Conservation (phyloP, 2,797 vertebrate species). For the Odontamblyopus rebecca region DNA sequence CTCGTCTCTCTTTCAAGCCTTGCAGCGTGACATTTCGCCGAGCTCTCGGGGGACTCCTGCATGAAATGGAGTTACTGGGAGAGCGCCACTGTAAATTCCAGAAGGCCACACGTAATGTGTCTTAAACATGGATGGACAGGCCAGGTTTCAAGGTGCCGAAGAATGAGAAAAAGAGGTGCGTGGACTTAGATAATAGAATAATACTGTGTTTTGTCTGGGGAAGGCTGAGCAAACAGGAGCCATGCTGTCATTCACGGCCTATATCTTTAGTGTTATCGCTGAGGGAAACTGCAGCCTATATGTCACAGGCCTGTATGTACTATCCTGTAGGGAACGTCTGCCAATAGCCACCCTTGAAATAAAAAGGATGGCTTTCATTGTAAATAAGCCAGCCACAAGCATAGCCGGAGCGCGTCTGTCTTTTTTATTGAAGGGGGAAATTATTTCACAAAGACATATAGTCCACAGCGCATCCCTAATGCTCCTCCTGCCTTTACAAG, state of each 20-base stretch:
- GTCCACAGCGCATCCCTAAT: constrained; percentile 40
- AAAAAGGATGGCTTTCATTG: constrained; percentile 72
- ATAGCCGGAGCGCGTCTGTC: constrained; percentile 42
- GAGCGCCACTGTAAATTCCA: constrained; percentile 98
- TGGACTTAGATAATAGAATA: constrained; percentile 97
- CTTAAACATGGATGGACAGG: constrained; percentile 99
- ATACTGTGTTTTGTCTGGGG: constrained; percentile 95
- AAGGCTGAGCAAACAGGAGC: constrained; percentile 89
- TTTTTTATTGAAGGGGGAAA: constrained; percentile 56
- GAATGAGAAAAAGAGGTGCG: constrained; percentile 55
- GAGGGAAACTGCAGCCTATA: constrained; percentile 90
- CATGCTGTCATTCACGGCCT: constrained; percentile 94
- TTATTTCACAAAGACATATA: constrained; percentile 64
- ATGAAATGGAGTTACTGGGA: constrained; percentile 98
- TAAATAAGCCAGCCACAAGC: constrained; percentile 68
- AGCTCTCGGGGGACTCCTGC: constrained; percentile 91
- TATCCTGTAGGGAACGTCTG: constrained; percentile 86
- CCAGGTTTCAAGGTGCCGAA: constrained; percentile 80
- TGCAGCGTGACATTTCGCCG: constrained; percentile 96
- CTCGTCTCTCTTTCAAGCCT: constrained; percentile 69
- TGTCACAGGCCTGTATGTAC: constrained; percentile 94
- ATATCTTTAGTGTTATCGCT: constrained; percentile 99
- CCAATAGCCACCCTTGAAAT: constrained; percentile 83
- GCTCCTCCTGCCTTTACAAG: constrained; percentile 55
- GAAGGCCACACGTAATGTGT: constrained; percentile 98